Base-by-base conservation (phyloP, 2,888 invertebrate species). In the Pherbina coryleti region DNA sequence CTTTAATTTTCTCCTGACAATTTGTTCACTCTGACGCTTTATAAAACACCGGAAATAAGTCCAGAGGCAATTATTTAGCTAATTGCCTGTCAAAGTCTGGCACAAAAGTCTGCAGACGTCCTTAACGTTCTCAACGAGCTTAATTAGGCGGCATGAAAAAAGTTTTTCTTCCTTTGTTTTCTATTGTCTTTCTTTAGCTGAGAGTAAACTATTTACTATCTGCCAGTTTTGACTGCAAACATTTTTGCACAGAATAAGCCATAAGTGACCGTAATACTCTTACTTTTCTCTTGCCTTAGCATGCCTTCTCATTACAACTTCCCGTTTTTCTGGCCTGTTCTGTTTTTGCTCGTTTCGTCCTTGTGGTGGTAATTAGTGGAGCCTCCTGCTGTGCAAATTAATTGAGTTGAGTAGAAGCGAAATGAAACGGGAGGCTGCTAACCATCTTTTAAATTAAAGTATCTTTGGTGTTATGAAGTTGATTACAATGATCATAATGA, bases 301-400 rank as follows among this genome's bases (percentile, higher is more conserved):
- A 14, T 51, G 28, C 19, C 55, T 5, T 44, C 11, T 66, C 64
- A 67, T 37, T 66, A 66, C 31, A 31, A n/a, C 53, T 53, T n/a
- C 34, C n/a, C n/a, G n/a, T n/a, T n/a, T n/a, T n/a, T n/a, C 19
- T 22, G 9, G 49, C 55, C 55, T 11, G 8, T 55, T 2, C 55
- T 4, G 7, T 51, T n/a, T n/a, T n/a, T n/a, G 53, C 19, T 55
- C 5, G 22, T 5, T 4, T 31, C 31, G 34, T 31, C 25, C 17
- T 11, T 5, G 25, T 28, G 31, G 31, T 25, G 31, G 49, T 49
- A 73, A 73, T 73, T 73, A 73, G 62, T 62, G 49, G n/a, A n/a
- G 49, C 28, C 49, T 60, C 73, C 62, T 55, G 73, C 62, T 73
- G 73, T 25, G 73, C 25, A 31, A 62, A 60, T 73, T 49, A 73